phyloP scores from a whole-genome alignment of 1,140 invertebrate genomes.

The Drosophila rufa region DNA sequence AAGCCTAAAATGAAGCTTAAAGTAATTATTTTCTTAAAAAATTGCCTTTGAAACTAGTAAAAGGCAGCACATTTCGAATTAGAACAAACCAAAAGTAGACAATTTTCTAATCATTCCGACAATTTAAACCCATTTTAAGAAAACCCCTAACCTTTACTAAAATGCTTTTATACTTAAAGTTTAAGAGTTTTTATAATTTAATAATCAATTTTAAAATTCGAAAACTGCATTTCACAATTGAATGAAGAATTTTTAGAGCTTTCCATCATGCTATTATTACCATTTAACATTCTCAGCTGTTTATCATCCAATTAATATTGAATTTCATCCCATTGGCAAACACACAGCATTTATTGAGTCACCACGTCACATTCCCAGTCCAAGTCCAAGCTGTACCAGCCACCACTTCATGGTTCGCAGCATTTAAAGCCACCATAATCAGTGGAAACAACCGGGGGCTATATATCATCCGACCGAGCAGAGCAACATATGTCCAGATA shows the following conservation, averaged over 20 bases:
- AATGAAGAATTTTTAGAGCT: background rate
- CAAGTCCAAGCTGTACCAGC: conserved; percentile 22
- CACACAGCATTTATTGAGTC: conserved; percentile 10
- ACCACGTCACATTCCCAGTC: conserved; percentile 1
- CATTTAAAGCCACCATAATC: conserved; percentile 70
- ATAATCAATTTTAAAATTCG: background rate
- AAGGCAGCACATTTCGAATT: no score
- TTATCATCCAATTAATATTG: conserved; percentile 29
- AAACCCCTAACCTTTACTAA: no score
- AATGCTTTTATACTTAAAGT: no score
- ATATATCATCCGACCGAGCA: conserved; percentile 58
- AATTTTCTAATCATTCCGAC: no score
- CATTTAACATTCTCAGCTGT: conserved; percentile 18
- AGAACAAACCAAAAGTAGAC: no score
- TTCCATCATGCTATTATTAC: background rate
- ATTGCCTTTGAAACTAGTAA: background rate
- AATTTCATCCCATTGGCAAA: conserved; percentile 40
- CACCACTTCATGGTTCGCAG: conserved; percentile 66
- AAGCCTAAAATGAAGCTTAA: no score
- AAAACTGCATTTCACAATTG: background rate
- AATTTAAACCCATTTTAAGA: no score
- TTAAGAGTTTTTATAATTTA: no score
- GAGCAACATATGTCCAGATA: conserved; percentile 79
- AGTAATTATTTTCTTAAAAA: background rate
- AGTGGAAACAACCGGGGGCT: conserved; percentile 36